Evolutionary conservation across 2,888 invertebrate genomes (phyloP), one percentile per base, ranked within the genome.

Genomic region (Nomada hirtipes): DNA sequence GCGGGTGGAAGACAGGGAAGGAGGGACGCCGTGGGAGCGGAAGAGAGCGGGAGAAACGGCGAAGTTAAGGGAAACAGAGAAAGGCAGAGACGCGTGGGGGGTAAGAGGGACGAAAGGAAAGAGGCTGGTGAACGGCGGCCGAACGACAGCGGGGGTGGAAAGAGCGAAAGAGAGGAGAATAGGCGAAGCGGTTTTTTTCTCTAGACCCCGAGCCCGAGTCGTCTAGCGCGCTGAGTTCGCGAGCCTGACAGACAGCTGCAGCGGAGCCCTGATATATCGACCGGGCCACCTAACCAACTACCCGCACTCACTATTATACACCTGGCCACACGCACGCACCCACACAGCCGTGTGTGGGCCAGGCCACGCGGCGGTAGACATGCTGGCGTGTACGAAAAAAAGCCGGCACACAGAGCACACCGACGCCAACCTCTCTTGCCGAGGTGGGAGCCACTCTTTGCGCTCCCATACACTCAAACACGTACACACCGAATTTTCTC

Each of bases 211-310:
- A 88, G 87, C 87, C 87, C 92, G 82, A 80, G 91, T 91, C 91
- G 92, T 92, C 91, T 92, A 91, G 92, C 91, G 91, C 91, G 91
- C 90, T 86, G 91, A 91, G 91, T 92, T 91, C 91, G 91, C 91
- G 88, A 88, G 91, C 88, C 93, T 93, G 93, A 93, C 92, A 92
- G 93, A 93, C 93, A 93, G 92, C 92, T 93, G 93, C 92, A 92
- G 90, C 91, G 91, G 92, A 92, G 92, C 93, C 93, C 93, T 93
- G 93, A 93, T 93, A 93, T 93, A 93, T 93, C 93, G 93, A 93
- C 93, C 93, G 89, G 92, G 91, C 91, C 90, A 90, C 91, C 92
- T 89, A 90, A 92, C 91, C 88, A 89, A 87, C 90, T 89, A 88
- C 85, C 89, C 90, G 86, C 89, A 89, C 89, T 88, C 88, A 88